Conservation (phyloP, 2,888 invertebrate species). For the Agrenia bidenticulata region DNA sequence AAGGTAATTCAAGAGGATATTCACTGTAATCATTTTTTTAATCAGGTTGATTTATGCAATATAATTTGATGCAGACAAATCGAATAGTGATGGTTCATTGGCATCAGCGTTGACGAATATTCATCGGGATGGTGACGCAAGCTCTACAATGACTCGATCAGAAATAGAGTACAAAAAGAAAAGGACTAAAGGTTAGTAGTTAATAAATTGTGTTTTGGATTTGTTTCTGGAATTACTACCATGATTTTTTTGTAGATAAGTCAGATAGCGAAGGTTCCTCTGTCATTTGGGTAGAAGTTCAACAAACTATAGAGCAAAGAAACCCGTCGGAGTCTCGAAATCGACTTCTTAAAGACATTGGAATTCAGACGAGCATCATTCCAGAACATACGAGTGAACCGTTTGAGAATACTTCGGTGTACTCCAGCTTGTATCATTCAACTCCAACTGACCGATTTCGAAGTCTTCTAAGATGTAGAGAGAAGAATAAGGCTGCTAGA, state of each 20-base stretch:
- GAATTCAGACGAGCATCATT: not conserved
- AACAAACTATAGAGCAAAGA: not conserved
- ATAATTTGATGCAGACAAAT: too few relatives aligned
- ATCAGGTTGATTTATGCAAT: too few relatives aligned
- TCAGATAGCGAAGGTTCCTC: conserved; percentile 32
- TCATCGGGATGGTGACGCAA: too few relatives aligned
- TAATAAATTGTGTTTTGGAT: conserved; percentile 4
- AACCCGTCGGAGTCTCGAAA: not conserved
- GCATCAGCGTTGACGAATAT: too few relatives aligned
- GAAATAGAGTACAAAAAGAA: conserved; percentile 40
- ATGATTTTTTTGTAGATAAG: conserved; percentile 16
- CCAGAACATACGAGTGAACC: not conserved
- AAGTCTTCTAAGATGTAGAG: not conserved
- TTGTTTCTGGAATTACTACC: too few relatives aligned
- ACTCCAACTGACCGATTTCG: conserved; percentile 4
- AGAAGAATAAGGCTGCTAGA: not conserved
- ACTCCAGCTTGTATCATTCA: conserved; percentile 3
- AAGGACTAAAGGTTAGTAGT: conserved; percentile 27
- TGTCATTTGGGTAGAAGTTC: conserved; percentile 36
- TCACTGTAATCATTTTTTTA: too few relatives aligned
- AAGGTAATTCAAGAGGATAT: too few relatives aligned
- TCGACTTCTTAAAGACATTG: not conserved
- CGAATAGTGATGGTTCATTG: too few relatives aligned
- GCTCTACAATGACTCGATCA: conserved; percentile 46
- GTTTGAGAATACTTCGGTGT: not conserved